Evolutionary conservation across 2,797 vertebrate genomes (phyloP).

Genomic region (Brachymystax lenok): DNA sequence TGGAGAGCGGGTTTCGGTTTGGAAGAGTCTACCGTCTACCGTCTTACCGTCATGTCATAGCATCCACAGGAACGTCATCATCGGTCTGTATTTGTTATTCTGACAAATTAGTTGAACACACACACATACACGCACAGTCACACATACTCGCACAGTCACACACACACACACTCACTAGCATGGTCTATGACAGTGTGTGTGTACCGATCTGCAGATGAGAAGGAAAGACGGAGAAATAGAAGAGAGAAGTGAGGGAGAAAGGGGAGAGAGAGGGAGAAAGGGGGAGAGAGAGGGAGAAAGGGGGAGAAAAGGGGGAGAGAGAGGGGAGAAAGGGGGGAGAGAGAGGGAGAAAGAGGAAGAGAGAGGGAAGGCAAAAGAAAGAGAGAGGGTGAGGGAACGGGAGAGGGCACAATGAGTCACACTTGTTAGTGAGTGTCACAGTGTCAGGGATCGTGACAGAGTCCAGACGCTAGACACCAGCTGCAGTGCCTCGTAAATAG

Average conservation of each 20-base stretch:
- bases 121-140: not conserved
- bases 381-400: constrained; percentile 44
- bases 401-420: constrained; percentile 71
- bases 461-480: constrained; percentile 83
- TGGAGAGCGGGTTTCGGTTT: not conserved
- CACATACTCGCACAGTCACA: not conserved
- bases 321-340: not conserved
- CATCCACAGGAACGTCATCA: constrained; percentile 5
- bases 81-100: constrained; percentile 4
- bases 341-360: not conserved
- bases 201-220: not conserved
- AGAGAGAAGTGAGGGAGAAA: too few species aligned
- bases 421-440: constrained; percentile 80
- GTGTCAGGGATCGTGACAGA: constrained; percentile 81
- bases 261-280: too few species aligned
- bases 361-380: constrained; percentile 1
- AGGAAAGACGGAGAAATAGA: not conserved
- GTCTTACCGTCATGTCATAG: not conserved
- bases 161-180: not conserved
- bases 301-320: too few species aligned
- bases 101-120: not conserved
- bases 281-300: too few species aligned
- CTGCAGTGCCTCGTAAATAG: constrained; percentile 81
- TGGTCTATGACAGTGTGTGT: not conserved
- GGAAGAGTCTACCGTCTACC: constrained; percentile 1